Base-by-base conservation (phyloP, 1,140 invertebrate genomes). In the Oppia nitens region DNA sequence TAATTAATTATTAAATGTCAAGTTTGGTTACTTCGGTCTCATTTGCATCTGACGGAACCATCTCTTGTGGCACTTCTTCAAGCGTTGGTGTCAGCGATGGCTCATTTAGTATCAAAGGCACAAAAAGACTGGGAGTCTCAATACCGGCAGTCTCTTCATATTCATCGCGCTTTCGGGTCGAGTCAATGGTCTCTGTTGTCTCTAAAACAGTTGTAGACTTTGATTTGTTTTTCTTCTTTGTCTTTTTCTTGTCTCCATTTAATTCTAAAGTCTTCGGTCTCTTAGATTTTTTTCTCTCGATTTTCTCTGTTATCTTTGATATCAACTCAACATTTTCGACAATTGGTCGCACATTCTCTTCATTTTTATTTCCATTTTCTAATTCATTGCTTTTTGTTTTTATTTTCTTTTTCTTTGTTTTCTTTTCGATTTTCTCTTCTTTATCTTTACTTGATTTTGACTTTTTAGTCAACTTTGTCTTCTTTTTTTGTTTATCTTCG, bases 71-170 rank as follows among this genome's bases (percentile, higher is more conserved):
- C n/a, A n/a, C n/a, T n/a, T n/a, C n/a, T n/a, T n/a, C n/a, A n/a
- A n/a, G n/a, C n/a, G n/a, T n/a, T n/a, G n/a, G n/a, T n/a, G n/a
- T n/a, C n/a, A n/a, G n/a, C n/a, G n/a, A n/a, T n/a, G n/a, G n/a
- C n/a, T n/a, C n/a, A n/a, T n/a, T n/a, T n/a, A n/a, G n/a, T n/a
- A n/a, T n/a, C 32, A 40, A 40, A 40, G 32, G 32, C 32, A 40
- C 32, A 17, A 40, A 40, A 9, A 9, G 32, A 40, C 32, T 48
- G 69, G 61, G 2, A 49, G 53, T 47, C 23, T 23, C 27, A 28
- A 55, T 52, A 12, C 50, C 57, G 3, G 53, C n/a, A 2, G 57
- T 59, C 47, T 59, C 57, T 28, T 59, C 57, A 26, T 59, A 59
- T 47, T 59, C 57, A 51, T 20, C 49, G 12, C 49, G 12, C 25